Base-by-base conservation (phyloP, 1,140 invertebrate genomes). In the Oryctes rhinoceros region DNA sequence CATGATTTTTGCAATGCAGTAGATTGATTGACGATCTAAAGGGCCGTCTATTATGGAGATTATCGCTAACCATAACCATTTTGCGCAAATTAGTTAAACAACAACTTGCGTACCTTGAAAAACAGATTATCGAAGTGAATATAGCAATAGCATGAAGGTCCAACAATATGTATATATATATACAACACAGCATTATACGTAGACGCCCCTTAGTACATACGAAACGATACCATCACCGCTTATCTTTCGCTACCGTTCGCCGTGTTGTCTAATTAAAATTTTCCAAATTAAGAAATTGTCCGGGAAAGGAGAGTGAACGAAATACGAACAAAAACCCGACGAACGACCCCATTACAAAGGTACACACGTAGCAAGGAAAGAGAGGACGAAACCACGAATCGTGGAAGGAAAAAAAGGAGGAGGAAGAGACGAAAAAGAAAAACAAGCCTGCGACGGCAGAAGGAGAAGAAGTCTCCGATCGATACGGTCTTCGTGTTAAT, bases 401-500 rank as follows among this genome's bases (percentile, higher is more conserved):
- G 65, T 6, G 39, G 4, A 20, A 13, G 13, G 53, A 10, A 67
- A 67, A 67, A 11, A 20, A 24, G n/a, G 18, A 11, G 11, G 65
- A 24, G 13, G 18, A 67, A 67, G 4, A 24, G 3, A 1, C n/a
- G 65, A 67, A 67, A 13, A 30, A 18, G 49, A 53, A 53, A 13
- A 53, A 53, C 9, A 53, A 53, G 49, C n/a, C 9, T 13, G 47
- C 11, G n/a, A 48, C 7, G 47, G 49, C 49, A 53, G 20, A 67
- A 44, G 39, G 39, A 44, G 39, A 44, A 44, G 39, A 44, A 44
- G 39, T 44, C 65, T 67, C 13, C 65, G 20, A 67, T 67, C 20
- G 65, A 67, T 67, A 67, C 65, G 65, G 65, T 67, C 65, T 78
- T 59, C 24, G 44, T 78, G 76, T 53, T 78, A 78, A 78, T 53